These are phyloP conservation scores for Scaptomyza tumidula DNA, from an alignment of 2,888 invertebrate species.

Conservation along the genomic window DNA sequence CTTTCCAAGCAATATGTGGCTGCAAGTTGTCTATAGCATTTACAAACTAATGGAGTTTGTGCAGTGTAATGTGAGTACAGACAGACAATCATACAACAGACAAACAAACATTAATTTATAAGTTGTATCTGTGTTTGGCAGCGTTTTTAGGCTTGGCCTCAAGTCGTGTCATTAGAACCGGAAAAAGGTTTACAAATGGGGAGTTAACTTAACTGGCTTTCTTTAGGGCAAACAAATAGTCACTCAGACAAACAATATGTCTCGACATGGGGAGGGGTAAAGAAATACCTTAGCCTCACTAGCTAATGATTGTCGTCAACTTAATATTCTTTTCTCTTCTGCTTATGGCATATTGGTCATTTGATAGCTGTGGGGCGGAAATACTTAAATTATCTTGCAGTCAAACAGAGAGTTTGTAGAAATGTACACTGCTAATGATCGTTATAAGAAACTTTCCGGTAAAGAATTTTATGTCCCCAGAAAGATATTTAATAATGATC, in stretches of 20 bases:
- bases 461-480: background rate
- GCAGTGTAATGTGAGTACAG: slow-evolving; percentile 54
- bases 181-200: slow-evolving; percentile 61
- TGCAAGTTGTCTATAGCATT: slow-evolving; percentile 50
- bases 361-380: slow-evolving; percentile 21
- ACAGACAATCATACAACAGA: no score
- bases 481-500: no score
- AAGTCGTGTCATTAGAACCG: slow-evolving; percentile 62
- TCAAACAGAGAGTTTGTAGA: background rate
- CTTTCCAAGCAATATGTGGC: slow-evolving; percentile 49
- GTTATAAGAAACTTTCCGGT: background rate
- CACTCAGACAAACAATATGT: slow-evolving; percentile 6
- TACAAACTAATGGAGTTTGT: slow-evolving; percentile 62
- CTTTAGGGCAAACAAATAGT: slow-evolving; percentile 43
- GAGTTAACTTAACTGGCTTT: slow-evolving; percentile 61
- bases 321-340: background rate
- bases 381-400: slow-evolving; percentile 21
- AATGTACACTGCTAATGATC: background rate
- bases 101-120: background rate
- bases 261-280: slow-evolving; percentile 33
- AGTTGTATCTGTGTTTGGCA: slow-evolving; percentile 17
- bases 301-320: slow-evolving; percentile 54
- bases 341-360: slow-evolving; percentile 11
- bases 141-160: slow-evolving; percentile 53
- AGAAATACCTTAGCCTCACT: slow-evolving; percentile 41